Evolutionary conservation across 2,113 vertebrate species (phyloP), one percentile per base, ranked within the genome.

Genomic region (Polypterus senegalus): DNA sequence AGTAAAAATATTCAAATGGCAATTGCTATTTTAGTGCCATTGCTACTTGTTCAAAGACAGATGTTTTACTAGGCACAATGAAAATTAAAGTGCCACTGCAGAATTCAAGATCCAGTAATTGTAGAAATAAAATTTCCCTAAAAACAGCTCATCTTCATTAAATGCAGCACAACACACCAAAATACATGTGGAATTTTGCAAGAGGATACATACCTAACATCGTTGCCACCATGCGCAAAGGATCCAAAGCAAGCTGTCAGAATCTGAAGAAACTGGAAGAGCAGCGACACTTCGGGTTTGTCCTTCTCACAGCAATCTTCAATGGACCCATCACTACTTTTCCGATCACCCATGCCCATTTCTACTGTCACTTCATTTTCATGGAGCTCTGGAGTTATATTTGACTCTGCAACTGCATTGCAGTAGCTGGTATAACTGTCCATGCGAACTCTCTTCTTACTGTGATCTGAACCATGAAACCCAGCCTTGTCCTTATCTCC

Each of bases 181-280:
- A 51, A 51, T 27, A 51, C 45, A 3, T 5, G 2, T n/a, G n/a
- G 52, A 4, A 48, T 59, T 4, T 48, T 8, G 46, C 2, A 27
- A 27, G 27, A 27, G 27, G 27, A 45, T 27, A 71, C 82, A 60
- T 62, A 97, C 94, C 94, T 97, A 75, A 98, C 95, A 1, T 98
- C 95, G 3, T 98, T 98, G 60, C 94, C 94, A n/a, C 94, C 94
- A 0, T 98, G 95, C 44, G 95, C 94, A 0, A 98, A 98, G 2
- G 95, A 98, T 47, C 95, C 95, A 9, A 98, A 98, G 71, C 95
- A 98, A 1, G 95, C 95, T 0, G 94, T 98, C 49, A 98, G 89
- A 60, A 97, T 96, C 83, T 98, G 94, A 62, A 97, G 77, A 76
- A 98, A 97, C 74, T 94, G 92, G 78, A 98, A 98, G 54, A 98